Conservation (phyloP, 2,888 invertebrate species). For the Cylloceria caligata region DNA sequence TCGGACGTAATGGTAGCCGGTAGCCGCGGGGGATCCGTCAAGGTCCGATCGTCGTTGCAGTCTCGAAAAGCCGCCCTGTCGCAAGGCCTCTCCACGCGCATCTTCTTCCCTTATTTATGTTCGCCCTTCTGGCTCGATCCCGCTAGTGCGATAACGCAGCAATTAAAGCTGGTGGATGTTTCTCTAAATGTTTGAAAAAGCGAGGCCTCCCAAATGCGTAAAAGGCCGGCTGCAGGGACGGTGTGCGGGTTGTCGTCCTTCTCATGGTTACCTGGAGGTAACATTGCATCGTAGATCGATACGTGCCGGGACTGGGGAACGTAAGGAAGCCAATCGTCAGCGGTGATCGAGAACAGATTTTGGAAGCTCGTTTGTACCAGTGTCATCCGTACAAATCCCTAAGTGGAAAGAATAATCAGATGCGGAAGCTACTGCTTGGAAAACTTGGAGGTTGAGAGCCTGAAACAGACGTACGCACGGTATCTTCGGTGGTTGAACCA, state of each 20-base stretch:
- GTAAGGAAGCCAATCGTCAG: slow-evolving; percentile 22
- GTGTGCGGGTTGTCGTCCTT: slow-evolving; percentile 27
- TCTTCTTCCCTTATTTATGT: slow-evolving; percentile 70
- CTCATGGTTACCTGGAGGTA: slow-evolving; percentile 28
- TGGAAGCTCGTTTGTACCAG: slow-evolving; percentile 56
- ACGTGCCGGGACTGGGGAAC: slow-evolving; percentile 29
- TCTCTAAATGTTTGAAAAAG: slow-evolving; percentile 58
- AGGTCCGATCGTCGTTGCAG: slow-evolving; percentile 49
- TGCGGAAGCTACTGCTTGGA: slow-evolving; percentile 31
- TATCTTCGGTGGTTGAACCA: background rate
- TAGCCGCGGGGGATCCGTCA: slow-evolving; percentile 74
- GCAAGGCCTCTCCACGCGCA: slow-evolving; percentile 51
- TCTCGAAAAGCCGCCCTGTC: slow-evolving; percentile 48
- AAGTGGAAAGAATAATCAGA: slow-evolving; percentile 43
- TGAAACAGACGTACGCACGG: background rate
- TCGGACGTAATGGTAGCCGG: slow-evolving; percentile 72
- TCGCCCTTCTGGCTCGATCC: slow-evolving; percentile 70
- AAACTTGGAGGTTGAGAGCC: slow-evolving; percentile 8
- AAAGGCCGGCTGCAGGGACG: slow-evolving; percentile 12
- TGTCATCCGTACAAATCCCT: slow-evolving; percentile 59
- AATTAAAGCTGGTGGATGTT: slow-evolving; percentile 72
- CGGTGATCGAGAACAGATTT: slow-evolving; percentile 53
- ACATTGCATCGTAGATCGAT: slow-evolving; percentile 3
- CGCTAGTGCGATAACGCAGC: slow-evolving; percentile 71
- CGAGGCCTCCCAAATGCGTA: slow-evolving; percentile 19